phyloP scores from a whole-genome alignment of 2,797 vertebrate species.

The Lerista edwardsae region DNA sequence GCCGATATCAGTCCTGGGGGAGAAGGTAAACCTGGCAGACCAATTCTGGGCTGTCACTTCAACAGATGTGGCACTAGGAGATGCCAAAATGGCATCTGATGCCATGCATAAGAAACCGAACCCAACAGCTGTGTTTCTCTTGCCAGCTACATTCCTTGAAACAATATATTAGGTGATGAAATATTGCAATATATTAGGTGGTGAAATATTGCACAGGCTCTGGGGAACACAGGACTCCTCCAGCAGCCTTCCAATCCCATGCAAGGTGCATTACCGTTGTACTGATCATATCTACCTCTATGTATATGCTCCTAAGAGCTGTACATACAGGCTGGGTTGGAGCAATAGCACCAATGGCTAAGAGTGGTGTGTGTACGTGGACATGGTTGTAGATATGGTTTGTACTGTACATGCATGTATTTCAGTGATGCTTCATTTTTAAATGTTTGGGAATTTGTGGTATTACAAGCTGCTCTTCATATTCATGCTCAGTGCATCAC shows the following conservation, averaged over 20 bases:
- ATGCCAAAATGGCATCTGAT: neutral
- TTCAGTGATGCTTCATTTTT: neutral
- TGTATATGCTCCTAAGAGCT: neutral
- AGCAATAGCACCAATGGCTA: neutral
- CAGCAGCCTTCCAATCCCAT: neutral
- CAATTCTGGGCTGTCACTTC: neutral
- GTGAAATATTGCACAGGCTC: neutral
- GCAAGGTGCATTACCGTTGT: neutral
- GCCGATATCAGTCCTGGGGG: neutral
- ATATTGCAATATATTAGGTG: neutral
- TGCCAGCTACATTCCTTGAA: neutral
- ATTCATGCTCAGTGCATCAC: neutral
- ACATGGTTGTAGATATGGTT: neutral
- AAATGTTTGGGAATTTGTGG: neutral
- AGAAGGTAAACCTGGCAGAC: neutral
- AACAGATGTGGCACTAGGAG: neutral
- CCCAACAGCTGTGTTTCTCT: neutral
- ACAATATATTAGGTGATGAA: neutral
- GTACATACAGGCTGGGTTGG: neutral
- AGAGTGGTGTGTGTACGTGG: neutral
- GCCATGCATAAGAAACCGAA: neutral
- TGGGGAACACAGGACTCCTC: neutral
- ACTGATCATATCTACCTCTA: neutral
- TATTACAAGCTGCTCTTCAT: neutral
- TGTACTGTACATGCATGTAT: neutral